Evolutionary conservation across 2,113 vertebrate genomes (phyloP).

Genomic region (Propithecus coquereli): DNA sequence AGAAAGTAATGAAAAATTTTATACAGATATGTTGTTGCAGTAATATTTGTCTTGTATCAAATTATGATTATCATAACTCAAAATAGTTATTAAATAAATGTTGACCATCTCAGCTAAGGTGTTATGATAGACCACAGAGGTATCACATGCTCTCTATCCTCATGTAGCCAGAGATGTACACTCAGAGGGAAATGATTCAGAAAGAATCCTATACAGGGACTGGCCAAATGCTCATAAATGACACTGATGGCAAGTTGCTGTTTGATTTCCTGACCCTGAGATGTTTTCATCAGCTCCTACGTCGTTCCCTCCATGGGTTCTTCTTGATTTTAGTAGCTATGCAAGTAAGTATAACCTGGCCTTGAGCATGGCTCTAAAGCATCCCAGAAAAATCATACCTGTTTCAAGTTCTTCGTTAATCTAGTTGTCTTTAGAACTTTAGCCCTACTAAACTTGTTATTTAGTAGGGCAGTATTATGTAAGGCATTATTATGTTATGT

Average conservation of each 20-base stretch:
- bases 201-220: not conserved
- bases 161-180: not conserved
- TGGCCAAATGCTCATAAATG: not conserved
- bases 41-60: not conserved
- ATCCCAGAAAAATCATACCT: not conserved
- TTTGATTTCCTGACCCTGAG: not conserved
- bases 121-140: not conserved
- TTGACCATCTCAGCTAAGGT: not conserved
- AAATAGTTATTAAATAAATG: not conserved
- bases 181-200: not conserved
- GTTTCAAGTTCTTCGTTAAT: not conserved
- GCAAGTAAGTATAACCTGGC: not conserved
- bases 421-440: not conserved
- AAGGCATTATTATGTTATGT: not conserved
- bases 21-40: not conserved
- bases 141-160: not conserved
- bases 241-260: not conserved
- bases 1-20: not conserved
- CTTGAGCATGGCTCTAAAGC: not conserved
- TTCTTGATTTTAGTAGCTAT: not conserved
- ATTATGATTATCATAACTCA: not conserved
- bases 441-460: not conserved
- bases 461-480: not conserved
- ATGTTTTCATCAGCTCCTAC: not conserved
- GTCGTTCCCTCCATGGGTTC: not conserved